Base-by-base conservation (phyloP, 1,140 invertebrate genomes). In the Macrobrachium rosenbergii region DNA sequence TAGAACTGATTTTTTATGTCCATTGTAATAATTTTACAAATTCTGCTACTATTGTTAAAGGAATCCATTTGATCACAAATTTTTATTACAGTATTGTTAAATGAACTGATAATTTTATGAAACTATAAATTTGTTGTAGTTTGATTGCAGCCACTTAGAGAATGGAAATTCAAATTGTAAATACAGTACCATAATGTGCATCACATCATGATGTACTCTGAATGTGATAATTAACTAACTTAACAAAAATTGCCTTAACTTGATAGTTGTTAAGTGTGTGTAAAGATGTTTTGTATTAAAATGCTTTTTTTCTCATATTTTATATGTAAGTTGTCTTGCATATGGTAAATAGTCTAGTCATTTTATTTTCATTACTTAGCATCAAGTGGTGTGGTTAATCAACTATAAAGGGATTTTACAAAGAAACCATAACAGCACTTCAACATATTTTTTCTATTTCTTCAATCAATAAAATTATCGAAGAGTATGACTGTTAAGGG, bases 281-380 rank as follows among this genome's bases (percentile, higher is more conserved):
- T 17, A 37, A 21, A 67, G 14, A 37, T 19, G 37, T 45, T 45
- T 67, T 45, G 64, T 43, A 81, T 19, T 64, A 17, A 63, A 17
- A 21, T 28, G 10, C 28, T 80, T 28, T 37, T 80, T 63, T 63
- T 16, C 23, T 58, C 23, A 63, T 80, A 80, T 17, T 37, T 63
- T 63, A 28, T 59, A 19, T n/a, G n/a, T 67, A 67, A n/a, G 59
- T 80, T 80, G 79, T 81, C 63, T 63, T 43, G 21, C 64, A 43
- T 81, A 81, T 63, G 64, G 62, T 81, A 45, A 63, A 64, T 67
- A 52, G 62, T 81, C 79, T 81, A 81, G 79, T 81, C 79, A 81
- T 45, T 81, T 45, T 81, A 43, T 28, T 81, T 58, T 58, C 45
- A 23, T 16, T 52, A 75, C 7, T 52, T 52, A 8, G 52, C 52